Base-by-base conservation (phyloP, 2,888 invertebrate species). In the Parochlus steinenii region DNA sequence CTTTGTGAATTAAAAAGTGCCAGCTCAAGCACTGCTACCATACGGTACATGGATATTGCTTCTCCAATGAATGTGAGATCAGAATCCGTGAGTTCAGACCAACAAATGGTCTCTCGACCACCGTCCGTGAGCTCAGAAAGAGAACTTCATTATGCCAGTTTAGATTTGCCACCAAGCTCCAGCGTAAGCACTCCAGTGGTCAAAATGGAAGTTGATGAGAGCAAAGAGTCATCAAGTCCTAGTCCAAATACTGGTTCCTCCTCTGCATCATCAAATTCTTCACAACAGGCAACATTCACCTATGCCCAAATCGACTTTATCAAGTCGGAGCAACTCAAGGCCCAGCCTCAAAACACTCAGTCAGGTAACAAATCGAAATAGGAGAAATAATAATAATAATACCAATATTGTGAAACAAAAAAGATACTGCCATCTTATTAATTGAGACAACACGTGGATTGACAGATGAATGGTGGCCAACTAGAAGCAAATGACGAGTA, bases 251-350 rank as follows among this genome's bases (percentile, higher is more conserved):
- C 47, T 16, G 44, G 33, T 34, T 43, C 43, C 32, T 47, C 43
- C 38, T 46, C 48, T 37, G 47, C 46, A 43, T 47, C 49, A 39
- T 50, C 45, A 38, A 48, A 32, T 48, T 40, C 41, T 31, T 44
- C 50, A 32, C 46, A 48, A 29, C 48, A 54, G 40, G 50, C 64
- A 28, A 57, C 61, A 39, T 70, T 75, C 48, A 66, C 67, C 25
- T 83, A 83, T 58, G 81, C 82, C 42, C 74, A 80, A 62, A 82
- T 83, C 41, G 82, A 82, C 64, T 83, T 82, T 58, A 63, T 69
- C 20, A 71, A 73, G 54, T 68, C 71, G 53, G 71, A 70, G 44
- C 57, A 56, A 39, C 49, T 62, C 41, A 61, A 55, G 41, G 37
- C 42, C 25, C 36, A 36, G 19, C 29, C 23, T 20, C 20, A 22